Percentiles rank a stretch among this genome's conserved stretches.
Evolutionary conservation across 2,113 vertebrate species (phyloP).

Genomic region (Mugil cephalus): DNA sequence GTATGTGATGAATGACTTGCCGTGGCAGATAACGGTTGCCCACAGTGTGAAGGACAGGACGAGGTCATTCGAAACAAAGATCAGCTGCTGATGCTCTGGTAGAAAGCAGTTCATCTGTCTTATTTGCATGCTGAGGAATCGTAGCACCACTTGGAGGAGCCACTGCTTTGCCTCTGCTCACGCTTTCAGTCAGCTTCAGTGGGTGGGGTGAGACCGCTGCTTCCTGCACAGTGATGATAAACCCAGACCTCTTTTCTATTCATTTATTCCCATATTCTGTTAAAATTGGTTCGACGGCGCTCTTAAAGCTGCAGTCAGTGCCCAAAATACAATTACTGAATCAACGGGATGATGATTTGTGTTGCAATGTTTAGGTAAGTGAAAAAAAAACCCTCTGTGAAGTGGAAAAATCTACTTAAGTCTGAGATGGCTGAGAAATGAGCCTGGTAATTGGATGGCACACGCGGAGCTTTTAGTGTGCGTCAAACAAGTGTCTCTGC

Average conservation of each 20-base stretch:
- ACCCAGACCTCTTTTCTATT: neutral
- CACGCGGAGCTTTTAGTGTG: conserved; percentile 38
- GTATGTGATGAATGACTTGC: conserved; percentile 40
- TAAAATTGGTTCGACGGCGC: conserved; percentile 5
- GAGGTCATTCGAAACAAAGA: conserved; percentile 39
- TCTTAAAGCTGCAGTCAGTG: conserved; percentile 42
- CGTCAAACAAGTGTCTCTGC: conserved; percentile 28
- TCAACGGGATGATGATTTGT: conserved; percentile 50
- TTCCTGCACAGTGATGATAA: neutral
- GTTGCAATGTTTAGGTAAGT: conserved; percentile 31
- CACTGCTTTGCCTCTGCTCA: conserved; percentile 40
- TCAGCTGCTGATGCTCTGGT: too few species aligned
- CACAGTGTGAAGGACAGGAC: conserved; percentile 44
- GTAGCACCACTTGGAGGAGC: conserved; percentile 69
- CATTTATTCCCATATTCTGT: conserved; percentile 11
- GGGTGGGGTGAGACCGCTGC: neutral
- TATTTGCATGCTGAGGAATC: neutral
- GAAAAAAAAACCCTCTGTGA: conserved; percentile 11
- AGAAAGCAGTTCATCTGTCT: neutral
- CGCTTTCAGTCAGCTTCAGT: neutral
- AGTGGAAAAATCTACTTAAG: conserved; percentile 38
- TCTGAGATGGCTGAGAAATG: conserved; percentile 27
- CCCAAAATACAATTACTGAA: conserved; percentile 52
- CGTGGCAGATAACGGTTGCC: conserved; percentile 11
- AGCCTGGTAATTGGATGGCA: conserved; percentile 47